Conservation (phyloP, 1,140 invertebrate species). For the Scaptomyza montana region DNA sequence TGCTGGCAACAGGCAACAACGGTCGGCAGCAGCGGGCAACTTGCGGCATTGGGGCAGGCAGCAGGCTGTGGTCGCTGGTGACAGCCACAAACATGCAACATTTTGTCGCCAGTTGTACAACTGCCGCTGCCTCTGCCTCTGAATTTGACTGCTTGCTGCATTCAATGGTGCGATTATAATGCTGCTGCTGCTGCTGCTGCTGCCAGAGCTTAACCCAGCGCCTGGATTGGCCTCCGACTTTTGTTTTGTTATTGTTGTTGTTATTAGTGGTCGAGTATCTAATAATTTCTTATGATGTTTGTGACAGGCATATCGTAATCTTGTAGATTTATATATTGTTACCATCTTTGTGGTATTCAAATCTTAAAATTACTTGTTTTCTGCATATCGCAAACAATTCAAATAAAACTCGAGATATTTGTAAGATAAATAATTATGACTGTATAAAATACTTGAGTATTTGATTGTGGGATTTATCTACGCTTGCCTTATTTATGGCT, state of each 20-base stretch:
- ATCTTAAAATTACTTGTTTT: neutral
- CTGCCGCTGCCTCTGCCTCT: slow-evolving; percentile 21
- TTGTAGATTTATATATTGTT: slow-evolving; percentile 26
- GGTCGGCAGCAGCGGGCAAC: neutral
- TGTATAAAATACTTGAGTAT: slow-evolving; percentile 2
- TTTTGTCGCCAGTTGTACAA: slow-evolving; percentile 79
- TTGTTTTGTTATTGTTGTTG: slow-evolving; percentile 5
- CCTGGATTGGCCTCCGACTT: slow-evolving; percentile 17
- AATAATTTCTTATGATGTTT: slow-evolving; percentile 47
- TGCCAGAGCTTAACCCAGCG: slow-evolving; percentile 32
- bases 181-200: slow-evolving; percentile 4
- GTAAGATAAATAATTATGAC: slow-evolving; percentile 3
- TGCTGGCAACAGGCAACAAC: slow-evolving; percentile 23
- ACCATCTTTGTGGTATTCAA: slow-evolving; percentile 9
- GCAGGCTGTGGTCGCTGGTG: slow-evolving; percentile 46
- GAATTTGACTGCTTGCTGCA: slow-evolving; percentile 14
- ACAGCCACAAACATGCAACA: slow-evolving; percentile 80
- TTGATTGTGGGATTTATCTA: neutral
- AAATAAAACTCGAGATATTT: slow-evolving; percentile 15
- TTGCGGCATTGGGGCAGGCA: slow-evolving; percentile 8
- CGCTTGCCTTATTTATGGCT: neutral
- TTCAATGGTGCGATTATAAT: neutral
- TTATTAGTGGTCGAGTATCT: slow-evolving; percentile 16
- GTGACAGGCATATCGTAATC: slow-evolving; percentile 41
- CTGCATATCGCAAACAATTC: slow-evolving; percentile 10